Evolutionary conservation across 2,888 invertebrate species (phyloP).

Genomic region (Caenorhabditis uteleia): DNA sequence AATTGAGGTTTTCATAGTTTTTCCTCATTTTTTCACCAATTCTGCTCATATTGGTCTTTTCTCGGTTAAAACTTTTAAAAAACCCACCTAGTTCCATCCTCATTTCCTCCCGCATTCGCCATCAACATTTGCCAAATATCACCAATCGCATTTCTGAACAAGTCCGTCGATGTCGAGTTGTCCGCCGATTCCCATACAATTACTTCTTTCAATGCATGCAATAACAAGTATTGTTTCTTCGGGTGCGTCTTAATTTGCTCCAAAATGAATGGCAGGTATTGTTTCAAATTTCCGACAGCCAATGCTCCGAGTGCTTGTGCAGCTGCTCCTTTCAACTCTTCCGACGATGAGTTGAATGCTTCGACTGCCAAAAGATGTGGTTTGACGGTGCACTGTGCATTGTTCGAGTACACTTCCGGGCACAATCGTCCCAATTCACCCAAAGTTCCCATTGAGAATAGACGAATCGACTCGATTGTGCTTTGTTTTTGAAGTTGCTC

Average conservation of each 20-base stretch:
- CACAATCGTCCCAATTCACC: slow-evolving; percentile 86
- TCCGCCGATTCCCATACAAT: slow-evolving; percentile 43
- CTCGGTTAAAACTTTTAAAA: background rate
- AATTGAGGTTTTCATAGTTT: no score
- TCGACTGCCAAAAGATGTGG: slow-evolving; percentile 75
- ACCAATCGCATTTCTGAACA: slow-evolving; percentile 47
- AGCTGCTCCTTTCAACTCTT: slow-evolving; percentile 96
- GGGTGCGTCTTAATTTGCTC: slow-evolving; percentile 92
- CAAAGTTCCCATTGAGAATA: slow-evolving; percentile 90
- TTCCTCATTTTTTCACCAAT: no score
- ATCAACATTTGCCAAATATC: slow-evolving; percentile 78
- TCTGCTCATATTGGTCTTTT: background rate
- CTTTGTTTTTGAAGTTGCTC: slow-evolving; percentile 34
- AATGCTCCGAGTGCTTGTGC: slow-evolving; percentile 90
- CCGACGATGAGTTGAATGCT: slow-evolving; percentile 88
- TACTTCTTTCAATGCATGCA: slow-evolving; percentile 96
- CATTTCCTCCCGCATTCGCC: slow-evolving; percentile 91
- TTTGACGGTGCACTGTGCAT: slow-evolving; percentile 24
- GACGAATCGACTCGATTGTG: slow-evolving; percentile 41
- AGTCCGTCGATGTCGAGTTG: slow-evolving; percentile 12
- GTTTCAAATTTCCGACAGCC: slow-evolving; percentile 90
- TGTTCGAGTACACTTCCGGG: slow-evolving; percentile 39
- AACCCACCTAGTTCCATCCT: slow-evolving; percentile 83
- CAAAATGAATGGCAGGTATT: slow-evolving; percentile 85
- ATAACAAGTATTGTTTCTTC: slow-evolving; percentile 89